Conservation (phyloP, 2,888 invertebrate species). For the Macrostomum cliftonense region DNA sequence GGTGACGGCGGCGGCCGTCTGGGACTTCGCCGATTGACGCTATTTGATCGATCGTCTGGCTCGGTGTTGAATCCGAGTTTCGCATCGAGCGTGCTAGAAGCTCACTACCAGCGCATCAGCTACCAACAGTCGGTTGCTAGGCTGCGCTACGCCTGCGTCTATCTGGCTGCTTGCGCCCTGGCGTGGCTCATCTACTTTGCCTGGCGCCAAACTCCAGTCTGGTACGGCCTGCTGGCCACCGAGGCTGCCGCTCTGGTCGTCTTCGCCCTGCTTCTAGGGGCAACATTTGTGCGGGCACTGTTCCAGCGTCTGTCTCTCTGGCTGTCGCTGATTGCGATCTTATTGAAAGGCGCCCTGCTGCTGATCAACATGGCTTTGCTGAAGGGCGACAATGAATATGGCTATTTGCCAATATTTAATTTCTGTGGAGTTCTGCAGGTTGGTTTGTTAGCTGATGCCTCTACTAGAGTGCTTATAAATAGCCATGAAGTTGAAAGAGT, state of each 20-base stretch:
- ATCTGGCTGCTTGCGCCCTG: conserved; percentile 63
- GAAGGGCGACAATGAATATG: not conserved
- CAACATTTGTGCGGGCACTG: conserved; percentile 4
- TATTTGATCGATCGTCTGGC: conserved; percentile 72
- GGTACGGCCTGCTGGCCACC: not conserved
- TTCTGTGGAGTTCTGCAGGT: not conserved
- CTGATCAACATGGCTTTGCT: conserved; percentile 37
- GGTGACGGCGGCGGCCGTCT: too few relatives aligned
- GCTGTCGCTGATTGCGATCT: conserved; percentile 38
- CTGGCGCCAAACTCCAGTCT: conserved; percentile 6
- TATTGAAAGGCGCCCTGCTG: conserved; percentile 25
- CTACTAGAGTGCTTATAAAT: too few relatives aligned
- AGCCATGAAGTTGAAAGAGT: too few relatives aligned
- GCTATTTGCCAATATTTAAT: not conserved
- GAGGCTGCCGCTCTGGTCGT: conserved; percentile 18
- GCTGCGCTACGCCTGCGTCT: conserved; percentile 65
- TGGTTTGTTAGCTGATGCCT: not conserved
- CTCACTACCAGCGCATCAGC: conserved; percentile 69
- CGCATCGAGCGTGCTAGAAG: conserved; percentile 75
- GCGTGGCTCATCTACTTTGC: conserved; percentile 67
- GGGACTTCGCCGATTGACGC: conserved; percentile 24
- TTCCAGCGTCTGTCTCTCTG: conserved; percentile 19
- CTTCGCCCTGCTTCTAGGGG: conserved; percentile 11
- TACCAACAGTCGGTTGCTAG: conserved; percentile 69
- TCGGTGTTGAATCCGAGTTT: conserved; percentile 93